Evolutionary conservation across 1,140 invertebrate species (phyloP).

Genomic region (Rhynchophorus ferrugineus): DNA sequence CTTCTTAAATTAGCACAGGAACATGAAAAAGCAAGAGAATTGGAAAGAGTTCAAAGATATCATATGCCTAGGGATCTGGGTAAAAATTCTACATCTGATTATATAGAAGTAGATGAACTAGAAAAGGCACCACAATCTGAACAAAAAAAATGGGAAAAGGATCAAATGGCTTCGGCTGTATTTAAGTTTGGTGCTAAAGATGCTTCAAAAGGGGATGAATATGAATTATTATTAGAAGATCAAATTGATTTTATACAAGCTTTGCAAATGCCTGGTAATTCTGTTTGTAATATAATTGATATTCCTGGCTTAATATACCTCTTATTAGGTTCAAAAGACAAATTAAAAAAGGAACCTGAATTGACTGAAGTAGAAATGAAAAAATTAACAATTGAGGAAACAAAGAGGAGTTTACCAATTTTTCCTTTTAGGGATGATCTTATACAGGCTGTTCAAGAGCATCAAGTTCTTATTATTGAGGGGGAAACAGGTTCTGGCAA

Average conservation of each 20-base stretch:
- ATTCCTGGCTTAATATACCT: not conserved
- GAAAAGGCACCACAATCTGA: conserved; percentile 86
- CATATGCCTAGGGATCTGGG: conserved; percentile 81
- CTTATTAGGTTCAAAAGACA: conserved; percentile 29
- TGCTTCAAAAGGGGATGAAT: conserved; percentile 67
- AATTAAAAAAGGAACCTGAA: conserved; percentile 43
- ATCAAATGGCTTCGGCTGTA: conserved; percentile 88
- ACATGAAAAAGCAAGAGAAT: conserved; percentile 86
- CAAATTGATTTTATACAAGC: conserved; percentile 97
- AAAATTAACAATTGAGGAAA: conserved; percentile 84
- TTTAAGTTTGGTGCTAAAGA: conserved; percentile 92
- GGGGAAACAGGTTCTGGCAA: conserved; percentile 98
- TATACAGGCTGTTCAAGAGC: conserved; percentile 76
- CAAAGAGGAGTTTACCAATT: conserved; percentile 87
- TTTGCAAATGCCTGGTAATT: conserved; percentile 75
- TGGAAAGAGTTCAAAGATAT: conserved; percentile 89
- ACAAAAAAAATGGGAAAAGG: conserved; percentile 97
- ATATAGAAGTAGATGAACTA: conserved; percentile 81
- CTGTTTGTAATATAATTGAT: not conserved
- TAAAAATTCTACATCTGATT: conserved; percentile 61
- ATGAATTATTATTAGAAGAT: conserved; percentile 90
- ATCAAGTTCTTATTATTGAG: conserved; percentile 91
- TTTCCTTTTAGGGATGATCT: conserved; percentile 88
- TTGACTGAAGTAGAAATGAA: conserved; percentile 65
- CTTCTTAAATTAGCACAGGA: conserved; percentile 87